These are phyloP conservation scores for Dascillus cervinus DNA, from an alignment of 2,888 invertebrate species.

Conservation along the genomic window DNA sequence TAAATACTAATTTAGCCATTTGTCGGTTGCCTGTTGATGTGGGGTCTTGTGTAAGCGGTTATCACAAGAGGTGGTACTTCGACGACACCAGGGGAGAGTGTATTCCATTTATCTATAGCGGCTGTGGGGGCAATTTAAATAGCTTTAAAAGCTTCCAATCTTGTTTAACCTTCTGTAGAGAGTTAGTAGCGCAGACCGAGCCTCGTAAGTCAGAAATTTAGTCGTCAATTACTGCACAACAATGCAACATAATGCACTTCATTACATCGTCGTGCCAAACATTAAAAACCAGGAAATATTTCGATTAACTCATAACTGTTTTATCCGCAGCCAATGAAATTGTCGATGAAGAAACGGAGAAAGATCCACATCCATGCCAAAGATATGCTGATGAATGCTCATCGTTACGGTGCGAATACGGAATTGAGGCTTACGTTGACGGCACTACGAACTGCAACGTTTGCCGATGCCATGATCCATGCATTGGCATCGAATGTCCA, in stretches of 20 bases:
- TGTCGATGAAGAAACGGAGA: conserved; percentile 3
- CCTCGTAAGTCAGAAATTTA: conserved; percentile 30
- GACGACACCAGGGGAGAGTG: conserved; percentile 62
- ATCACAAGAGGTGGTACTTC: conserved; percentile 64
- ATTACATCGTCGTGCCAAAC: neutral
- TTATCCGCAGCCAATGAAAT: conserved; percentile 1
- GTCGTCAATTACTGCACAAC: neutral
- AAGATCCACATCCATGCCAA: conserved; percentile 45
- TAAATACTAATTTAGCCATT: conserved; percentile 43
- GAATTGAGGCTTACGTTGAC: conserved; percentile 56
- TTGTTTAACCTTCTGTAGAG: conserved; percentile 56
- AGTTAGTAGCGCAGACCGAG: conserved; percentile 29
- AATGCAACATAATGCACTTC: neutral
- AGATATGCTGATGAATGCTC: conserved; percentile 54
- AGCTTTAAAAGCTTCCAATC: conserved; percentile 68
- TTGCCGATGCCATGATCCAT: conserved; percentile 72
- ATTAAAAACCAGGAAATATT: too few species aligned
- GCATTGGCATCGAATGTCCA: conserved; percentile 53
- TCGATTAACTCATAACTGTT: too few species aligned
- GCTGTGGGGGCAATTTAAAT: conserved; percentile 84
- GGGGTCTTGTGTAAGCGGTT: conserved; percentile 51
- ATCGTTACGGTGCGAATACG: conserved; percentile 62
- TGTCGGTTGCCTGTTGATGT: conserved; percentile 56
- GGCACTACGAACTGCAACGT: conserved; percentile 55
- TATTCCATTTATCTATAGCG: conserved; percentile 71